Evolutionary conservation across 2,888 invertebrate species (phyloP).

Genomic region (Atethmia centrago): DNA sequence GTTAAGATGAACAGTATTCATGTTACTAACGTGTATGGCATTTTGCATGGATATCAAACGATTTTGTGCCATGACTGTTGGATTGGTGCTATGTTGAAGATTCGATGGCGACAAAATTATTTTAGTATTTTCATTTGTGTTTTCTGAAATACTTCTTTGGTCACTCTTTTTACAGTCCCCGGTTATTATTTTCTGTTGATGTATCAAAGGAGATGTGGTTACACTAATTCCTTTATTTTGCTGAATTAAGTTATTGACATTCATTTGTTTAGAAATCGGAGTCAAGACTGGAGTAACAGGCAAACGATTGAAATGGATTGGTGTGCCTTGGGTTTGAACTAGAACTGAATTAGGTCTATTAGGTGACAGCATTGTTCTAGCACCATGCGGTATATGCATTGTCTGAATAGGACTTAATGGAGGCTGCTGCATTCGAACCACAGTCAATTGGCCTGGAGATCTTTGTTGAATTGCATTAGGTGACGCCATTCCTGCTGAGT

Average conservation of each 20-base stretch:
- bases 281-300: conserved; percentile 91
- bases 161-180: conserved; percentile 81
- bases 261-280: conserved; percentile 90
- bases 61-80: conserved; percentile 86
- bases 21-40: conserved; percentile 80
- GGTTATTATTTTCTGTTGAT: conserved; percentile 84
- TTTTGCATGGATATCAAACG: conserved; percentile 87
- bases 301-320: conserved; percentile 89
- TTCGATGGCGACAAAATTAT: conserved; percentile 85
- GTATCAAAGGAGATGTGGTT: conserved; percentile 74
- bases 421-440: conserved; percentile 89
- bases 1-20: conserved; percentile 80
- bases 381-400: conserved; percentile 82
- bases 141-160: conserved; percentile 73
- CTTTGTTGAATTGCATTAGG: conserved; percentile 84
- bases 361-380: conserved; percentile 86
- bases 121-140: conserved; percentile 80
- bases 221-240: conserved; percentile 80
- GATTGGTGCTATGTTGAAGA: conserved; percentile 80
- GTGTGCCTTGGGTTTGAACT: conserved; percentile 86
- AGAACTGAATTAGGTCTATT: conserved; percentile 86
- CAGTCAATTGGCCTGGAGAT: conserved; percentile 87
- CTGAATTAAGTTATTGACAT: conserved; percentile 84
- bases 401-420: conserved; percentile 86
- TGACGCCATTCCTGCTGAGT: conserved; percentile 80